Evolutionary conservation across 2,113 vertebrate species (phyloP).

Genomic region (Gavia stellata): DNA sequence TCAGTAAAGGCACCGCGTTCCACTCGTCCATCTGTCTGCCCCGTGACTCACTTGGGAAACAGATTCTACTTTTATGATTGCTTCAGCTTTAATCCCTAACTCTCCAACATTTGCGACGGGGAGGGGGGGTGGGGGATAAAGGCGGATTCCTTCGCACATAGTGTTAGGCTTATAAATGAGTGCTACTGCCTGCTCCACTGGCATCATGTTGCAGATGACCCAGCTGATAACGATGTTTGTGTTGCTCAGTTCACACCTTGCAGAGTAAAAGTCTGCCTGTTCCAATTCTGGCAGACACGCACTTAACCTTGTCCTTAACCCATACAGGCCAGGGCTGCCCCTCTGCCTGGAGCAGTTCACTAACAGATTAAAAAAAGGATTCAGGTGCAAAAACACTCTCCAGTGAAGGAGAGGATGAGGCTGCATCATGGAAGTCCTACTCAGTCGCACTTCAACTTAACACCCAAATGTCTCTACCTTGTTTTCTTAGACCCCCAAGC

Average conservation of each 20-base stretch:
- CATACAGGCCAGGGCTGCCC: neutral
- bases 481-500: neutral
- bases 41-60: neutral
- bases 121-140: neutral
- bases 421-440: neutral
- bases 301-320: neutral
- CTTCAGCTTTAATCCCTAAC: conserved; percentile 19
- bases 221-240: neutral
- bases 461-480: neutral
- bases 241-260: neutral
- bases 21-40: neutral
- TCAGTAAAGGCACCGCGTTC: neutral
- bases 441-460: neutral
- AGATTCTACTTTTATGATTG: neutral
- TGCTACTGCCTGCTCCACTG: neutral
- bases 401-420: neutral
- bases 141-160: neutral
- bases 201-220: conserved; percentile 7
- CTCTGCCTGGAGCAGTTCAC: neutral
- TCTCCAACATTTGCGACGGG: neutral
- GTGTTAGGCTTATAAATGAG: neutral
- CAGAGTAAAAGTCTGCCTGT: neutral
- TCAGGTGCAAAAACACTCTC: neutral
- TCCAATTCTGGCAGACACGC: neutral
- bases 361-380: neutral